Base-by-base conservation (phyloP, 2,113 vertebrate genomes). In the Antigone vipio region DNA sequence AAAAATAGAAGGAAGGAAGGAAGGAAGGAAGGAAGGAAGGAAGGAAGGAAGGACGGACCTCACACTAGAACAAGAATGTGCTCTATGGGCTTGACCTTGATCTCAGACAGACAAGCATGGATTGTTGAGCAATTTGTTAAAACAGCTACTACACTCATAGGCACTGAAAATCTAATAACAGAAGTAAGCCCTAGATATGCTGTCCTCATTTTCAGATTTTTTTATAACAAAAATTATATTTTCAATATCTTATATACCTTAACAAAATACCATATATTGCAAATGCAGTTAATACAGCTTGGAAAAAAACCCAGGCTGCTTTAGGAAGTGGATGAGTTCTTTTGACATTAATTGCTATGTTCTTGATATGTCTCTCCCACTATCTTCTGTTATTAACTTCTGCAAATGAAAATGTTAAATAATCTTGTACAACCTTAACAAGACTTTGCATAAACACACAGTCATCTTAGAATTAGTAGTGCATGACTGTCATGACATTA, bases 391-490 rank as follows among this genome's bases (percentile, higher is more conserved):
- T 75, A 60, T 50, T 78, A 76, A 34, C 35, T 63, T 76, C 15
- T 63, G 60, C 14, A 87, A 93, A 72, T 75, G 9, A 66, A 75
- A 64, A 71, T 38, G 42, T 60, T 88, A 85, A 66, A 85, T 79
- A 79, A 53, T 55, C 23, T 47, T 74, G 38, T 85, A 60, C 40
- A 94, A 55, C 32, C 38, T 92, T 81, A 85, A 56, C 7, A 73
- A 53, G 22, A 66, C 13, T 86, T 91, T 44, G 23, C 30, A 38
- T 27, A 75, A 78, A 68, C 16, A 84, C 1, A 16, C 0, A 29
- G 26, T 63, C n/a, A 52, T 83, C 30, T 88, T 76, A 80, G 24
- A 79, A 77, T 67, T 80, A 86, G 14, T 59, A 85, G 32, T 35
- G 22, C 11, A 35, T 85, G 44, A 69, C 55, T 82, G 38, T 50